Conservation (phyloP, 1,140 invertebrate genomes). For the Drosophila carrolli region DNA sequence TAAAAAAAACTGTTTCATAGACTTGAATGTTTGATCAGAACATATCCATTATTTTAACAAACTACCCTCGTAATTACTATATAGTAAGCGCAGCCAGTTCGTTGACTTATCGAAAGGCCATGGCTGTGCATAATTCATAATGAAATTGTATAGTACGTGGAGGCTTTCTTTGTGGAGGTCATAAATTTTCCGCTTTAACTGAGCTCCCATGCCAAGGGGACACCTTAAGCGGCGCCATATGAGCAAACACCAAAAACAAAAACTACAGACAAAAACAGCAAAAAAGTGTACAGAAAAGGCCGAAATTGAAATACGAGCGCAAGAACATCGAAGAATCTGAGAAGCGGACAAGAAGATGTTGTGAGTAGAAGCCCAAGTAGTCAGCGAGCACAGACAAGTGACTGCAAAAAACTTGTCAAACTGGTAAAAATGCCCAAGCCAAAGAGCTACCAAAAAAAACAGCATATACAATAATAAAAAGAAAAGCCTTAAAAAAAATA, state of each 20-base stretch:
- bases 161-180: conserved; percentile 50
- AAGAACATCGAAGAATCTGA: conserved; percentile 56
- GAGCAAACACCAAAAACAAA: conserved; percentile 31
- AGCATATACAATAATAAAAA: conserved; percentile 40
- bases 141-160: conserved; percentile 68
- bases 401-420: conserved; percentile 63
- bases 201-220: conserved; percentile 49
- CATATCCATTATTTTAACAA: background rate
- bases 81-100: conserved; percentile 31
- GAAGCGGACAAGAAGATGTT: conserved; percentile 53
- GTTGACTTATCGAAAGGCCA: conserved; percentile 68
- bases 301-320: conserved; percentile 75
- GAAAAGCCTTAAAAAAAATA: conserved; percentile 36
- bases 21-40: background rate
- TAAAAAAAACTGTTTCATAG: background rate
- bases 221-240: conserved; percentile 74
- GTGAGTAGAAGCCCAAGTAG: conserved; percentile 63
- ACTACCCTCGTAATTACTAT: conserved; percentile 21
- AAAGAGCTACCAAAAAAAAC: conserved; percentile 63
- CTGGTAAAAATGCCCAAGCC: conserved; percentile 63
- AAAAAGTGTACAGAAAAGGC: conserved; percentile 19
- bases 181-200: conserved; percentile 71
- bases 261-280: conserved; percentile 8
- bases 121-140: conserved; percentile 74
- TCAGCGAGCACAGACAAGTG: conserved; percentile 39